Base-by-base conservation (phyloP, 1,140 invertebrate species). In the Drosophila orosa region DNA sequence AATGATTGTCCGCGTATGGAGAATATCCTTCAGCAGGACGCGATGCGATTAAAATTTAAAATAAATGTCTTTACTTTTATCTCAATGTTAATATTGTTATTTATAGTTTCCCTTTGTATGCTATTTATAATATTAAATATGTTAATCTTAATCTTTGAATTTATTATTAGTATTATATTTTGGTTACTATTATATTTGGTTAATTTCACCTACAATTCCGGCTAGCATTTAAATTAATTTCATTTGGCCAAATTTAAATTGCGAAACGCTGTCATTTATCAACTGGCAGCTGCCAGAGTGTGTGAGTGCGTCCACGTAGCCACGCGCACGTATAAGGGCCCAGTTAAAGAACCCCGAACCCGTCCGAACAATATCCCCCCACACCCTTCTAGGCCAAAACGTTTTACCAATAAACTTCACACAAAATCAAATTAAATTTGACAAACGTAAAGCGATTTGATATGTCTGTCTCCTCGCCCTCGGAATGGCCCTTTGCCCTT, bases 401-500 rank as follows among this genome's bases (percentile, higher is more conserved):
- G 84, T 89, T 90, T 89, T 85, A 66, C 85, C 84, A 84, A 89
- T 89, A 89, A 89, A 84, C 84, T 90, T 89, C 85, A 89, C 84
- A 89, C 84, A 89, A 89, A 89, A 89, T 89, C 84, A 89, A 89
- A 89, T 89, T 89, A 90, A 90, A 84, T 89, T 89, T 89, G 80
- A 90, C 84, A 89, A 89, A 89, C 77, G 80, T 89, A 84, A 90
- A 89, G 71, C 80, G 77, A 84, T 78, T 89, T 87, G 84, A 87
- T 87, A 87, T 80, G 83, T 82, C 85, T 71, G 65, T 68, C 65
- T 71, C 57, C 50, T 39, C 33, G 35, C 52, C 19, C 44, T 42
- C 29, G 15, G 3, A 39, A 5, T 24, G 44, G 44, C 8, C 54
- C 9, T 24, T n/a, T 19, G 40, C 39, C 19, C 44, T 29, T 57